Evolutionary conservation across 2,797 vertebrate genomes (phyloP).

Genomic region (Xerus rutilus): DNA sequence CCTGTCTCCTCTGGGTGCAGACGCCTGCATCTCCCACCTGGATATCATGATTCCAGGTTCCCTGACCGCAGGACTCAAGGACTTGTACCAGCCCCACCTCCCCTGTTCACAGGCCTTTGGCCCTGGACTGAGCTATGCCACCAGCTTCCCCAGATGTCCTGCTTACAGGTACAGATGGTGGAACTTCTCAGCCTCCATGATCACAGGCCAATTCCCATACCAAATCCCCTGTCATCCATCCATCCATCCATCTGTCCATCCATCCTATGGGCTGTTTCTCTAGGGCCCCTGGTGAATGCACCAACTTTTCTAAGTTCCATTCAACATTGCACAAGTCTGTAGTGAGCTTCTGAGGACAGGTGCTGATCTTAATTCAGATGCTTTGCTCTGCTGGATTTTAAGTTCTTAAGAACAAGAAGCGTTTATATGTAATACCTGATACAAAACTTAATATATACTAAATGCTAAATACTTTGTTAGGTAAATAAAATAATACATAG

Average conservation of each 20-base stretch:
- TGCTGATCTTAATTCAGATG: fast-evolving
- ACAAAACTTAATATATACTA: fast-evolving
- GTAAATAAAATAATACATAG: neutral
- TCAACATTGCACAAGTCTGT: fast-evolving
- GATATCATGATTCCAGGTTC: neutral
- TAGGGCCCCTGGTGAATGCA: neutral
- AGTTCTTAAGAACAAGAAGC: neutral
- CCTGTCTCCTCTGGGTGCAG: neutral
- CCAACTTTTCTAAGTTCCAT: neutral
- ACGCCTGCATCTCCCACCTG: too few relatives aligned
- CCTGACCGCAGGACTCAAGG: neutral
- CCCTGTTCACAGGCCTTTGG: neutral
- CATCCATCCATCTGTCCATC: too few relatives aligned
- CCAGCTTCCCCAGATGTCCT: neutral
- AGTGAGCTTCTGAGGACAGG: neutral
- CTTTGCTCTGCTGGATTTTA: fast-evolving
- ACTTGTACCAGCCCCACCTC: too few relatives aligned
- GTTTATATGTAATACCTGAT: fast-evolving
- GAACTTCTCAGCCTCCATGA: neutral
- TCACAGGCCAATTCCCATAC: neutral
- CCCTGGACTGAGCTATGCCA: neutral
- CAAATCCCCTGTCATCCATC: neutral
- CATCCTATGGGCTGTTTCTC: neutral
- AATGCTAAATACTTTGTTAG: neutral
- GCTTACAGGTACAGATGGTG: neutral